Conservation (phyloP, 2,888 invertebrate species). For the Smittia sp. region DNA sequence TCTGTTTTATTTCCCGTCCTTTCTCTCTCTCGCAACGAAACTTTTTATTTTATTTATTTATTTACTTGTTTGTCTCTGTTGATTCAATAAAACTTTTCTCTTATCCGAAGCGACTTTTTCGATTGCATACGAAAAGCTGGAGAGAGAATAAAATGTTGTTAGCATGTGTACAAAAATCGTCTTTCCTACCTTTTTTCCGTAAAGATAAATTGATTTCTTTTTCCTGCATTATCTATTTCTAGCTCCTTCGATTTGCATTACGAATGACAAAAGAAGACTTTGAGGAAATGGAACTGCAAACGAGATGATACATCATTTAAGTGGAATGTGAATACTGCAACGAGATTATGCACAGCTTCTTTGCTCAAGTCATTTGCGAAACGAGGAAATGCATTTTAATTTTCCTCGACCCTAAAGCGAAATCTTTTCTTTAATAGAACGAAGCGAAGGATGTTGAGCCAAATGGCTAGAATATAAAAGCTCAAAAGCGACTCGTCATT, state of each 20-base stretch:
- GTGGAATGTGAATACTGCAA: too few species aligned
- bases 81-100: conserved; percentile 35
- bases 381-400: too few species aligned
- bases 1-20: not conserved
- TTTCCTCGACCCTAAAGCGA: too few species aligned
- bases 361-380: too few species aligned
- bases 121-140: not conserved
- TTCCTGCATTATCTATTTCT: conserved; percentile 26
- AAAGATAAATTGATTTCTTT: conserved; percentile 32
- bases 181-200: conserved; percentile 6
- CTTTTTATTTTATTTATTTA: conserved; percentile 10
- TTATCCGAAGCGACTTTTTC: not conserved
- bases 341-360: too few species aligned
- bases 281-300: not conserved
- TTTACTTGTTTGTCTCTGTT: conserved; percentile 21
- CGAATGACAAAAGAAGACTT: not conserved
- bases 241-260: conserved; percentile 20
- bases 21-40: not conserved
- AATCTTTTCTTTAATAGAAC: too few species aligned
- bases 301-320: not conserved
- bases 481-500: too few species aligned
- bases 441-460: too few species aligned
- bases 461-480: too few species aligned
- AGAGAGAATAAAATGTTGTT: conserved; percentile 5
- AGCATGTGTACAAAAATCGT: conserved; percentile 31